Conservation (phyloP, 1,140 invertebrate genomes). For the Papilio polytes region DNA sequence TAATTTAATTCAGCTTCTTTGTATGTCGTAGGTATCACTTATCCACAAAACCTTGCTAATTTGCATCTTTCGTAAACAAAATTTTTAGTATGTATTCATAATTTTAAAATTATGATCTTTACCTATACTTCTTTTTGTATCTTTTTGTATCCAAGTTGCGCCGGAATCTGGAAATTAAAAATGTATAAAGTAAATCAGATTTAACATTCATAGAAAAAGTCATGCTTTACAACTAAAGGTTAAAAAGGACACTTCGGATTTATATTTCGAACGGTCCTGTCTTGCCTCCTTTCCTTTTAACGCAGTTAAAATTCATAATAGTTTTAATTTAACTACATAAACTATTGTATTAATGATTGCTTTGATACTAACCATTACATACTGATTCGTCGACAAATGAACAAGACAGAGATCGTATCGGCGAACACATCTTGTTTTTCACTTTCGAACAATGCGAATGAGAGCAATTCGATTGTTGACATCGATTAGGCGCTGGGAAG, state of each 20-base stretch:
- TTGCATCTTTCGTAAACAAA: too few species aligned
- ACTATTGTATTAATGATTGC: too few species aligned
- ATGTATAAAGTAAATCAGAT: neutral
- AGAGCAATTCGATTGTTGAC: neutral
- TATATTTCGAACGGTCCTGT: too few species aligned
- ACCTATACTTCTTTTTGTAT: conserved; percentile 32
- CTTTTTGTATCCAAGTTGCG: conserved; percentile 15
- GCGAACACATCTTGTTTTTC: conserved; percentile 31
- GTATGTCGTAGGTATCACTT: too few species aligned
- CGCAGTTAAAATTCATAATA: too few species aligned
- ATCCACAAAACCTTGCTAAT: too few species aligned
- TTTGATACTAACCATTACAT: neutral
- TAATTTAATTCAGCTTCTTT: too few species aligned
- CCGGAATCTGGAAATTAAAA: conserved; percentile 21
- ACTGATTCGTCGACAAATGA: conserved; percentile 7
- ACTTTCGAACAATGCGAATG: conserved; percentile 23
- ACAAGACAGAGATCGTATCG: conserved; percentile 12
- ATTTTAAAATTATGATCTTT: neutral
- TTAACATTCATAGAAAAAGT: too few species aligned
- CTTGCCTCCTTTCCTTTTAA: too few species aligned
- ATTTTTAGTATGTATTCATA: neutral
- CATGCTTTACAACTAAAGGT: too few species aligned
- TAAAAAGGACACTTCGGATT: too few species aligned
- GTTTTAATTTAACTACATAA: too few species aligned
- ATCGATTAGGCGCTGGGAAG: neutral